Conservation (phyloP, 2,888 invertebrate genomes). For the Scaptomyza polygonia region DNA sequence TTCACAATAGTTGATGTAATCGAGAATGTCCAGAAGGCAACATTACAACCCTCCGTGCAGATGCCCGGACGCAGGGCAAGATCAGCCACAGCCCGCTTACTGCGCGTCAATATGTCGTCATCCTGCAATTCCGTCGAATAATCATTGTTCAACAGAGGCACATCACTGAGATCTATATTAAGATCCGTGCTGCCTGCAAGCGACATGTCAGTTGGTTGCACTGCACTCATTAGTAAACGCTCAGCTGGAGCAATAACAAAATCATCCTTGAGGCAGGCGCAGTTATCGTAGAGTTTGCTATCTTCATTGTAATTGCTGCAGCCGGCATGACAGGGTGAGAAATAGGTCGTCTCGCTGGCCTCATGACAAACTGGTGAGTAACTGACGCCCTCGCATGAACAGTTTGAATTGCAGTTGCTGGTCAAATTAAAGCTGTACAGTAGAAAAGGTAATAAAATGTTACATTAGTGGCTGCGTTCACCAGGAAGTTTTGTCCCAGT, state of each 20-base stretch:
- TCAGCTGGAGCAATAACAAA: slow-evolving; percentile 16
- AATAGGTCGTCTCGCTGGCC: slow-evolving; percentile 86
- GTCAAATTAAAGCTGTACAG: slow-evolving; percentile 85
- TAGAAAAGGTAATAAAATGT: slow-evolving; percentile 9
- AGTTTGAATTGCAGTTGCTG: slow-evolving; percentile 86
- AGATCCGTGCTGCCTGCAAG: slow-evolving; percentile 12
- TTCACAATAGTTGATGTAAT: slow-evolving; percentile 86
- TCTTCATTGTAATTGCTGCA: slow-evolving; percentile 85
- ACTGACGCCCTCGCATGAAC: slow-evolving; percentile 86
- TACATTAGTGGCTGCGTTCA: too few relatives aligned
- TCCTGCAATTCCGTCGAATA: slow-evolving; percentile 26
- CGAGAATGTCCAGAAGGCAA: slow-evolving; percentile 85
- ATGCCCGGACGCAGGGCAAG: slow-evolving; percentile 83
- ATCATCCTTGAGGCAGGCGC: slow-evolving; percentile 43
- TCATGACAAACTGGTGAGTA: slow-evolving; percentile 88
- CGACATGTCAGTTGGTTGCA: slow-evolving; percentile 20
- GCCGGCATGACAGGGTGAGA: slow-evolving; percentile 91
- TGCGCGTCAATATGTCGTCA: slow-evolving; percentile 39
- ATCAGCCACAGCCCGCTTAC: slow-evolving; percentile 35
- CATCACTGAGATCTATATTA: slow-evolving; percentile 2
- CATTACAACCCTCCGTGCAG: slow-evolving; percentile 85
- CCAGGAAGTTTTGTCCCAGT: too few relatives aligned
- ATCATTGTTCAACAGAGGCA: slow-evolving; percentile 48
- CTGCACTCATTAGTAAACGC: slow-evolving; percentile 15
- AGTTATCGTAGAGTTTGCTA: slow-evolving; percentile 52